Base-by-base conservation (phyloP, 2,888 invertebrate genomes). In the Sthenelais limicola region DNA sequence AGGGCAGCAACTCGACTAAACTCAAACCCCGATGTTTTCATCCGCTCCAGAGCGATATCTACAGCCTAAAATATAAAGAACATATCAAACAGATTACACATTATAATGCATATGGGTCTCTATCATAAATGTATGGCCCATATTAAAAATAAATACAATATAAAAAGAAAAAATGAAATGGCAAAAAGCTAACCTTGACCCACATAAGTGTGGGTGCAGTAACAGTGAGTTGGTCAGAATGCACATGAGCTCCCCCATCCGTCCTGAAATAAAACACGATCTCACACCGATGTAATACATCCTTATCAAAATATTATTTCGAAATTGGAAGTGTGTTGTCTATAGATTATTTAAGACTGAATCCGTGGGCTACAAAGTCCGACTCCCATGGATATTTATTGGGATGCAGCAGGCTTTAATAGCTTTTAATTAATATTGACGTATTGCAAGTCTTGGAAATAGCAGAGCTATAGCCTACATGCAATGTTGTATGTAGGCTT, bases 121-220 rank as follows among this genome's bases (percentile, higher is more conserved):
- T 4, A 3, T 26, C 28, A 3, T 18, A 18, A 9, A 18, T 9
- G 21, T 9, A 43, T 15, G 9, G 18, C 9, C 43, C 9, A 43
- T 9, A 9, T 15, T 15, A 43, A 43, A 18, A 43, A 43, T 15
- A 43, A 43, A 15, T 43, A 43, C 43, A 43, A 43, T 43, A 43
- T 15, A 43, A 9, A 43, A 43, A 43, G 18, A 18, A 43, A 43
- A 43, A 21, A 21, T 51, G 15, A 51, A 12, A 51, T 51, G 51
- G 9, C 21, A 21, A 18, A 9, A 18, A 32, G 35, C 73, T 73
- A 73, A 86, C 85, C 84, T 86, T 96, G 7, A 98, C 93, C 97
- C 97, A 98, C 92, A 98, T 94, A 32, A 94, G 89, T 0, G 95
- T 93, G 0, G 97, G 97, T 0, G 93, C 94, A 54, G 92, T 93